phyloP scores from a whole-genome alignment of 2,888 invertebrate species.

The Drosophila parthenogenetica region DNA sequence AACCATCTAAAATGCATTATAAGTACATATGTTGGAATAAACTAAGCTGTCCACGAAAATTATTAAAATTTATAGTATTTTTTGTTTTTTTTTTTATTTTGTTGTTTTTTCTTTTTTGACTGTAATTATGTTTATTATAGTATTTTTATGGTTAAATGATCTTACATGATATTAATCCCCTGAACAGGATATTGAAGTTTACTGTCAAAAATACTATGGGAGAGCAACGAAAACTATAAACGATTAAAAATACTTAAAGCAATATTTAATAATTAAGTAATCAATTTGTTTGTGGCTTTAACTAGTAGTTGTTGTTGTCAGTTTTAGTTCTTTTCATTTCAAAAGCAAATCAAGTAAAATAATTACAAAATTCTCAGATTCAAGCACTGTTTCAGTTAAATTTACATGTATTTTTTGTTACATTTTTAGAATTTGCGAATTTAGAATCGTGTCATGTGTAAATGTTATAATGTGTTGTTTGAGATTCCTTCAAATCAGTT shows the following conservation, averaged over 20 bases:
- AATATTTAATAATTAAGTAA: constrained; percentile 38
- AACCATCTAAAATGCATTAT: constrained; percentile 68
- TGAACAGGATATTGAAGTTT: constrained; percentile 50
- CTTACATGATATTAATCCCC: constrained; percentile 41
- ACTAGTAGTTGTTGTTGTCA: constrained; percentile 16
- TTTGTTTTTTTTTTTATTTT: constrained; percentile 16
- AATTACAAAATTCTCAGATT: background rate
- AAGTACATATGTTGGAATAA: constrained; percentile 67
- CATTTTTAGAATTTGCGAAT: too few relatives aligned
- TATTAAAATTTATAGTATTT: constrained; percentile 44
- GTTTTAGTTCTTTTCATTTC: background rate
- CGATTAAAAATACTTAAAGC: constrained; percentile 50
- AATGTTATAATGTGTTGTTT: constrained; percentile 52
- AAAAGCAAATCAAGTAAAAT: background rate
- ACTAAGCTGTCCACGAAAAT: constrained; percentile 56
- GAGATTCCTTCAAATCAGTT: constrained; percentile 67
- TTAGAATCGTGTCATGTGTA: constrained; percentile 25
- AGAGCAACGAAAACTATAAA: constrained; percentile 44
- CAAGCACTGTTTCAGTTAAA: constrained; percentile 19
- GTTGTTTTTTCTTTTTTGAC: constrained; percentile 28
- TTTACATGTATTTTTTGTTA: background rate
- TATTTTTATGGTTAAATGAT: constrained; percentile 40
- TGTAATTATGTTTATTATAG: constrained; percentile 50
- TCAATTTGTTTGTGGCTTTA: constrained; percentile 22
- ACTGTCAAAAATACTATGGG: constrained; percentile 44